Evolutionary conservation across 2,888 invertebrate species (phyloP).

Genomic region (Platypus cylindrus): DNA sequence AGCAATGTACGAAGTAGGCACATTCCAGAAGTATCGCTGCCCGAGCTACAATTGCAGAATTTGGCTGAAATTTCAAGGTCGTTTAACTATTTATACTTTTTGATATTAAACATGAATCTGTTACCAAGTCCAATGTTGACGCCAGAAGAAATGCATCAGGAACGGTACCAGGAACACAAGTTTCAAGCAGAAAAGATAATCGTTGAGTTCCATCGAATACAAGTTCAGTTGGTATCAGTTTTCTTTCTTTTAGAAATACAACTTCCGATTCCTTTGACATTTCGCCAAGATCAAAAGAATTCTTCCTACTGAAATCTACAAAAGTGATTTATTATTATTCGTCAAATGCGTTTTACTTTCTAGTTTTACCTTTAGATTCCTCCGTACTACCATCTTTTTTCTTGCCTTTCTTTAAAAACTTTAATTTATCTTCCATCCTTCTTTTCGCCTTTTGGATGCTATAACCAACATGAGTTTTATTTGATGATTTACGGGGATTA

Average conservation of each 20-base stretch:
- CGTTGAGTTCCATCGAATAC: conserved; percentile 81
- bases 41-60: conserved; percentile 86
- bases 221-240: conserved; percentile 64
- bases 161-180: conserved; percentile 88
- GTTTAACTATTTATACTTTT: conserved; percentile 3
- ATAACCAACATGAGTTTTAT: conserved; percentile 44
- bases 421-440: conserved; percentile 79
- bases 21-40: conserved; percentile 90
- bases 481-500: conserved; percentile 29
- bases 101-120: conserved; percentile 1
- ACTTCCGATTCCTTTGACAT: conserved; percentile 77
- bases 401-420: conserved; percentile 70
- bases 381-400: conserved; percentile 83
- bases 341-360: too few relatives aligned
- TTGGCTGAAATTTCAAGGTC: conserved; percentile 59
- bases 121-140: conserved; percentile 85
- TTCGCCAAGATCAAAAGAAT: conserved; percentile 70
- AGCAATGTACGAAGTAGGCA: conserved; percentile 91
- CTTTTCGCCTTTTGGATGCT: conserved; percentile 72
- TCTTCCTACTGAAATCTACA: conserved; percentile 64
- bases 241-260: conserved; percentile 75
- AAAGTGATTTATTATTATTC: background rate
- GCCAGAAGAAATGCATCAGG: conserved; percentile 95
- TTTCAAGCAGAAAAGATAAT: conserved; percentile 86
- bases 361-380: conserved; percentile 60